Percentiles rank a stretch among this genome's conserved stretches.
These are phyloP conservation scores for Phasia obesa DNA, from an alignment of 2,888 invertebrate species.

Conservation along the genomic window DNA sequence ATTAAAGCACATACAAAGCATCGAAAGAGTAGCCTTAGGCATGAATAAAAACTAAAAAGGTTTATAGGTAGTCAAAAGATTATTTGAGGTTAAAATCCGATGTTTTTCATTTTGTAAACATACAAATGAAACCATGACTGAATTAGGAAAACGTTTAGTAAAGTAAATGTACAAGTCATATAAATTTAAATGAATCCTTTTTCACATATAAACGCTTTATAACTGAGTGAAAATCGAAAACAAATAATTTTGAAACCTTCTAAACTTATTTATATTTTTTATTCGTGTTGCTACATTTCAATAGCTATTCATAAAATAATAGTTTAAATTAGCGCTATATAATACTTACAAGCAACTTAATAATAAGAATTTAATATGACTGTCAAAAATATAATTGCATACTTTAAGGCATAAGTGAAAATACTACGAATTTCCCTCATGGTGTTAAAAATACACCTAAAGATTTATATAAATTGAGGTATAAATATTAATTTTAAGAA, in stretches of 20 bases:
- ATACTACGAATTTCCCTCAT: no score
- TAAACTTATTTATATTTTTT: slow-evolving; percentile 1
- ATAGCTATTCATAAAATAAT: slow-evolving; percentile 5
- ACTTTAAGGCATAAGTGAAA: slow-evolving; percentile 34
- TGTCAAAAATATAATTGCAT: slow-evolving; percentile 36
- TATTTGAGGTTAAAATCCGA: neutral
- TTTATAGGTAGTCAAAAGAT: neutral
- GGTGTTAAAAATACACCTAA: no score
- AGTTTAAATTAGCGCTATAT: neutral
- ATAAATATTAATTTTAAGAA: no score
- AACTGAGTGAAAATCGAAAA: no score
- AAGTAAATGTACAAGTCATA: no score
- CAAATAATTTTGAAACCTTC: neutral
- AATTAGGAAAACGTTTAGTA: no score
- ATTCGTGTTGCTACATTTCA: slow-evolving; percentile 19
- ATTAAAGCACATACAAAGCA: slow-evolving; percentile 66
- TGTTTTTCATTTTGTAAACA: no score
- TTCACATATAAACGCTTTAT: no score
- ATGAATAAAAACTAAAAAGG: neutral
- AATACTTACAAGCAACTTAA: neutral
- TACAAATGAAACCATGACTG: no score
- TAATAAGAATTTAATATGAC: slow-evolving; percentile 1
- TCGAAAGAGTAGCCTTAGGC: slow-evolving; percentile 9
- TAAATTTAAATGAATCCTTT: no score
- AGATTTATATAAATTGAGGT: no score